Base-by-base conservation (phyloP, 2,888 invertebrate species). In the Aricia artaxerxes region DNA sequence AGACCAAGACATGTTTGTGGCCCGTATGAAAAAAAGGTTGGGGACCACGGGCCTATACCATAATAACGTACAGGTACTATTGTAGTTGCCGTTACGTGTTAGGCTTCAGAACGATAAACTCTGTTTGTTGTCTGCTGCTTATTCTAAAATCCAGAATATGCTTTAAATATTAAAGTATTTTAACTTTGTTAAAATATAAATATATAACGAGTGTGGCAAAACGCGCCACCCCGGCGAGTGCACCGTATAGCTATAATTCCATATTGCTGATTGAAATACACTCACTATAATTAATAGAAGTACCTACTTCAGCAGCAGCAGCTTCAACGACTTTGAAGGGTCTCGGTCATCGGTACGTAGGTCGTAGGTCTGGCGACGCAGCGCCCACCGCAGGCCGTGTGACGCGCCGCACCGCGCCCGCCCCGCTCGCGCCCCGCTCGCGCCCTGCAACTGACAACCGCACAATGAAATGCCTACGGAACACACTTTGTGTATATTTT, bases 401-500 rank as follows among this genome's bases (percentile, higher is more conserved):
- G 76, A 76, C 24, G 76, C 53, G 53, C 13, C 76, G 7, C 53
- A 16, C 53, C 31, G 31, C 73, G 2, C 44, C 73, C 44, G 44
- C n/a, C 9, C 57, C 76, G 31, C 31, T 53, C n/a, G 57, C 6
- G 49, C 35, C 57, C 76, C 76, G 31, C 31, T 53, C n/a, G 57
- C 6, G 49, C 35, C 57, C 76, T 76, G 76, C 76, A 35, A 76
- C 53, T 76, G 76, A 76, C 76, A 76, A 53, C 57, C 53, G 16
- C 76, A 76, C 76, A 76, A 76, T 76, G 76, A 76, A 76, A 76
- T 76, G 76, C 76, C 76, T 76, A 57, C 35, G 53, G 57, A 76
- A 76, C 76, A 75, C 75, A 76, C 76, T 76, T 76, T 76, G 76
- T 76, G 53, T 76, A 76, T 76, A 76, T 76, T 76, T 76, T 76